These are phyloP conservation scores for Eptatretus burgeri DNA, from an alignment of 2,113 vertebrate species.

Conservation along the genomic window DNA sequence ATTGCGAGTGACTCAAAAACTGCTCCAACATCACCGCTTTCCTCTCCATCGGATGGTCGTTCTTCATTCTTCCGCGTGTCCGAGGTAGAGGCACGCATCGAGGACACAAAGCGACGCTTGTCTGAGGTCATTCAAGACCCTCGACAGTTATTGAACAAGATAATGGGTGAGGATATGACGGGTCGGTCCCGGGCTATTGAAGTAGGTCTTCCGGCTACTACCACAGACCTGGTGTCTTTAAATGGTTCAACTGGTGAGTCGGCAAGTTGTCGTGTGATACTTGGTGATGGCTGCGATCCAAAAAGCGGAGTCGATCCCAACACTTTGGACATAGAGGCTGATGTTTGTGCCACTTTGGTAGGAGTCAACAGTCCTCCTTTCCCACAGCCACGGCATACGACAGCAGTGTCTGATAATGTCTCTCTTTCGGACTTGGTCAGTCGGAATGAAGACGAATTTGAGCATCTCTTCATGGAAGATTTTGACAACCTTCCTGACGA, in stretches of 20 bases:
- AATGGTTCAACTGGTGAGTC: too few species aligned
- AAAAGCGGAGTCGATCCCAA: too few species aligned
- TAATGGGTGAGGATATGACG: slow-evolving; percentile 66
- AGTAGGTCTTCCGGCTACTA: too few species aligned
- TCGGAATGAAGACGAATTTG: slow-evolving; percentile 29
- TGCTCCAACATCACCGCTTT: slow-evolving; percentile 67
- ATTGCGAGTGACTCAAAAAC: slow-evolving; percentile 50
- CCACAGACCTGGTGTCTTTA: too few species aligned
- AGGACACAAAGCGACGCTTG: slow-evolving; percentile 71
- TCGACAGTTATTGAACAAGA: slow-evolving; percentile 81
- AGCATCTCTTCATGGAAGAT: too few species aligned
- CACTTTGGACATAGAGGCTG: too few species aligned
- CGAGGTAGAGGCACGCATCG: slow-evolving; percentile 85
- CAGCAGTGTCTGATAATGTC: slow-evolving; percentile 50
- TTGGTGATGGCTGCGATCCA: too few species aligned
- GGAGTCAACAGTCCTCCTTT: too few species aligned
- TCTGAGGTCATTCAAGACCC: slow-evolving; percentile 92
- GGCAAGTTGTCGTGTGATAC: too few species aligned
- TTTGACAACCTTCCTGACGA: too few species aligned
- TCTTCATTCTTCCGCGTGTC: slow-evolving; percentile 87
- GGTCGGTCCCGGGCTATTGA: background rate
- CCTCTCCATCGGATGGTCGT: slow-evolving; percentile 48
- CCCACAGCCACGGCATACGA: slow-evolving; percentile 13
- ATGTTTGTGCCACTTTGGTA: too few species aligned
- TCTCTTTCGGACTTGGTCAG: slow-evolving; percentile 55